Conservation (phyloP, 2,113 vertebrate species). For the Actenoides hombroni region DNA sequence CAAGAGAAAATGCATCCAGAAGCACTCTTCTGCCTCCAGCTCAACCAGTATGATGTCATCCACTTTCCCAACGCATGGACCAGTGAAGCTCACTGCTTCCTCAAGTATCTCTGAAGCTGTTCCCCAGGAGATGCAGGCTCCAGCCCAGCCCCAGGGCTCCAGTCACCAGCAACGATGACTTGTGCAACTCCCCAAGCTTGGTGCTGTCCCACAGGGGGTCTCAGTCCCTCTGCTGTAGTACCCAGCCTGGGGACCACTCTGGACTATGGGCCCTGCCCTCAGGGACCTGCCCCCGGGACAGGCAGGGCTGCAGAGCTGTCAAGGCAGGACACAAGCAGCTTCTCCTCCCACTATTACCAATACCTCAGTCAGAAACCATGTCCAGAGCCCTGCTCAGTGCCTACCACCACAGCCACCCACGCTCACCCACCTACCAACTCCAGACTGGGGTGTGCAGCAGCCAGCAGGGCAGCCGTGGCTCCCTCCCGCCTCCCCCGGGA, state of each 20-base stretch:
- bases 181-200: neutral
- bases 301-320: neutral
- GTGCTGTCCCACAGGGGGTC: neutral
- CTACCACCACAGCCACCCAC: neutral
- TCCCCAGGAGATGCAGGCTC: neutral
- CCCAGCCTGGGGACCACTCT: neutral
- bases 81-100: neutral
- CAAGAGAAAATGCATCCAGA: neutral
- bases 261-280: neutral
- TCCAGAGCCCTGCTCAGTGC: neutral
- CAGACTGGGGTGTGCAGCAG: neutral
- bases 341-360: neutral
- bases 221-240: neutral
- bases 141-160: neutral
- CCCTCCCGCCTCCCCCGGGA: neutral
- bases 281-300: neutral
- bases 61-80: rapidly evolving
- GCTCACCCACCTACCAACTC: neutral
- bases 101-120: neutral
- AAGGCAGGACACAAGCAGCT: neutral
- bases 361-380: neutral
- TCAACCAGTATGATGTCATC: neutral
- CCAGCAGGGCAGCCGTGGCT: neutral
- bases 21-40: neutral
- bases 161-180: neutral